phyloP scores from a whole-genome alignment of 2,113 vertebrate genomes.

The Paralichthys olivaceus region DNA sequence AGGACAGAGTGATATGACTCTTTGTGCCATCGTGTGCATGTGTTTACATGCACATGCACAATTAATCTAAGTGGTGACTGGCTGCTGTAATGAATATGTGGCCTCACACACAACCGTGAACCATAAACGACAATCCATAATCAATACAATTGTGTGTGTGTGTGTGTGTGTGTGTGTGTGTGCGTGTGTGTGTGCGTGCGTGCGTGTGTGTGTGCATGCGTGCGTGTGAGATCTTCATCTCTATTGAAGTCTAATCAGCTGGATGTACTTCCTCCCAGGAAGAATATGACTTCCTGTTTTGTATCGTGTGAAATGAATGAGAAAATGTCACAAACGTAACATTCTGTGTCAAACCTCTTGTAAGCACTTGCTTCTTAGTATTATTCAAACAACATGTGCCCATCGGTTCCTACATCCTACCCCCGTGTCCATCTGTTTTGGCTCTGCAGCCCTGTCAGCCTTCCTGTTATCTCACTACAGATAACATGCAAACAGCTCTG shows the following conservation, averaged over 20 bases:
- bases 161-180: slow-evolving; percentile 10
- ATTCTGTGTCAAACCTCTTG: not conserved
- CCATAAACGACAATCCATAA: slow-evolving; percentile 39
- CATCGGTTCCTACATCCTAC: slow-evolving; percentile 7
- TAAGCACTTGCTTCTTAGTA: not conserved
- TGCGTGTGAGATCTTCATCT: slow-evolving; percentile 38
- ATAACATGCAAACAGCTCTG: slow-evolving; percentile 42
- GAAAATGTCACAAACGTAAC: not conserved
- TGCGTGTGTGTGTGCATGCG: slow-evolving; percentile 23
- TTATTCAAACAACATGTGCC: slow-evolving; percentile 10
- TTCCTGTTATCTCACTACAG: slow-evolving; percentile 33
- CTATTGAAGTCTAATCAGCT: slow-evolving; percentile 55
- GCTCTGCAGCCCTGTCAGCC: slow-evolving; percentile 30
- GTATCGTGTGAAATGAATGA: slow-evolving; percentile 33
- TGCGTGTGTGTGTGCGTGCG: slow-evolving; percentile 24
- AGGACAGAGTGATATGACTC: not conserved
- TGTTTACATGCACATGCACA: slow-evolving; percentile 10
- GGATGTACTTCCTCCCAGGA: slow-evolving; percentile 63
- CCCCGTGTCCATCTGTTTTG: slow-evolving; percentile 23
- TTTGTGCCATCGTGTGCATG: not conserved
- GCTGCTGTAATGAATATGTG: slow-evolving; percentile 47
- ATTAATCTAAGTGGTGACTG: slow-evolving; percentile 68
- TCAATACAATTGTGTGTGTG: slow-evolving; percentile 48
- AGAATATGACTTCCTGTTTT: slow-evolving; percentile 66
- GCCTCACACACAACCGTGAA: slow-evolving; percentile 8